These are phyloP conservation scores for Daubentonia madagascariensis DNA, from an alignment of 2,113 vertebrate genomes.

Conservation along the genomic window DNA sequence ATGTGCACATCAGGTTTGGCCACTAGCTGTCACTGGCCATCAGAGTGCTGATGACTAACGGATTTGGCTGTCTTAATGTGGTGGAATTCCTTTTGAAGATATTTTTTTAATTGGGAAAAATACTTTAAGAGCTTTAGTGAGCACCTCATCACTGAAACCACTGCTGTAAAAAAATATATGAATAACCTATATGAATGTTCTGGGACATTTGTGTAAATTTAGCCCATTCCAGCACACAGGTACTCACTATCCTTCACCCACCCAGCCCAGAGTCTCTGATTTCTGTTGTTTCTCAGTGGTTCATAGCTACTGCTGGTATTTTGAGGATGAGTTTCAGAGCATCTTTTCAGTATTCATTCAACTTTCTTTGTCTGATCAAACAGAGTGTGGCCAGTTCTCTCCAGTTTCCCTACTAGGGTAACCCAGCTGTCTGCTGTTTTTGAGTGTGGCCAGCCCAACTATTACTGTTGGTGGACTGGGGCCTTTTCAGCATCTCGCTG, in stretches of 20 bases:
- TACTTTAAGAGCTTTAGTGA: not conserved
- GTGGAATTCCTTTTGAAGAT: not conserved
- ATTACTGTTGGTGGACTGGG: not conserved
- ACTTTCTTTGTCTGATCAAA: not conserved
- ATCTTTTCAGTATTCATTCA: not conserved
- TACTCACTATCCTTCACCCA: fast-evolving
- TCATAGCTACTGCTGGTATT: not conserved
- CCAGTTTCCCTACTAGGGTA: not conserved
- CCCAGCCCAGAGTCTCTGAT: not conserved
- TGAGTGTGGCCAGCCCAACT: too few species aligned
- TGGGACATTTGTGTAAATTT: not conserved
- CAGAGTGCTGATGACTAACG: not conserved
- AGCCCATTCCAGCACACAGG: not conserved
- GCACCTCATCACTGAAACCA: not conserved
- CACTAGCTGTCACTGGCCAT: not conserved
- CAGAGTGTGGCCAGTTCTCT: not conserved
- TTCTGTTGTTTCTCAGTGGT: not conserved
- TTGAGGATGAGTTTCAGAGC: not conserved
- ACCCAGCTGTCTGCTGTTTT: not conserved
- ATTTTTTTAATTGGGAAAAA: not conserved
- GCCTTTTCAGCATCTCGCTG: not conserved
- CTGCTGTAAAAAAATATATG: not conserved
- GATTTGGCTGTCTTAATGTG: not conserved
- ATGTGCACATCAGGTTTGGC: not conserved
- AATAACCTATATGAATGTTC: not conserved